Base-by-base conservation (phyloP, 2,888 invertebrate species). In the Brachycybe producta region DNA sequence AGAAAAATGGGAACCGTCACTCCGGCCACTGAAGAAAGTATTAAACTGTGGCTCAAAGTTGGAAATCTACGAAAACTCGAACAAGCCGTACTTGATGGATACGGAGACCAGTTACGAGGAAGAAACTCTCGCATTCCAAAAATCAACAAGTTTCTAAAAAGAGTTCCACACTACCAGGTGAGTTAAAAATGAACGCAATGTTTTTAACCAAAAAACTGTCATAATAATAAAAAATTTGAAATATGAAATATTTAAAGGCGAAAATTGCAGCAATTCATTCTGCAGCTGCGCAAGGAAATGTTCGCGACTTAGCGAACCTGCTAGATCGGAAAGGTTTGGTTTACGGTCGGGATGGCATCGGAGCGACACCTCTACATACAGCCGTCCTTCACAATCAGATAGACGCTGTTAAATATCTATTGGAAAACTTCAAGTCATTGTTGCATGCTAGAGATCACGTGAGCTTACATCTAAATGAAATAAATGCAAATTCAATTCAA, bases 231-330 rank as follows among this genome's bases (percentile, higher is more conserved):
- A n/a, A n/a, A n/a, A n/a, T n/a, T n/a, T n/a, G n/a, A n/a, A n/a
- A n/a, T n/a, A n/a, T n/a, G n/a, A n/a, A n/a, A n/a, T n/a, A n/a
- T n/a, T n/a, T n/a, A 23, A 61, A 91, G 90, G 78, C 79, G 59
- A 92, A 92, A 76, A 91, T 92, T 57, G 81, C 83, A 56, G 77
- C 81, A 53, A 87, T 92, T 26, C 92, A 92, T 65, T 70, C 79
- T 59, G 86, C 90, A 27, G 83, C 90, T 17, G 77, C 79, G 60
- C 80, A 83, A 59, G 92, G 92, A 2, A 84, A 82, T 62, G 73
- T 92, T 55, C 72, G 83, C 58, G 84, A 87, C 59, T 72, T 92
- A 49, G 88, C 88, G 68, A 78, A 84, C 58, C 80, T 87, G 1
- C 67, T 90, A 61, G 86, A 92, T 68, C 72, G 92, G 57, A 80